Conservation (phyloP, 2,113 vertebrate genomes). For the Sinocyclocheilus anshuiensis region DNA sequence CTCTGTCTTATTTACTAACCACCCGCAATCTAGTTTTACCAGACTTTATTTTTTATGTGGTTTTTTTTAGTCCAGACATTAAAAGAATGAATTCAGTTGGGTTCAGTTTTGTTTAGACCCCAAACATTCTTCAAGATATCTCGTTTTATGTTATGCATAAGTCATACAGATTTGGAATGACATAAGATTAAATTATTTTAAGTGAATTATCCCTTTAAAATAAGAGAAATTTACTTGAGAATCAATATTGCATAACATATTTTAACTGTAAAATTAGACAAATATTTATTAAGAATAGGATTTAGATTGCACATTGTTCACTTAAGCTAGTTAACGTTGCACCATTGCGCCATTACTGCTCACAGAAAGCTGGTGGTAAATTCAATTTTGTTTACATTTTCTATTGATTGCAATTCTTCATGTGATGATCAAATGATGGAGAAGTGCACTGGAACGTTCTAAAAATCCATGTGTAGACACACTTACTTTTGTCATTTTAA, state of each 20-base stretch:
- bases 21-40: background rate
- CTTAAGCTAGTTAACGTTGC: background rate
- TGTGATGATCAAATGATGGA: background rate
- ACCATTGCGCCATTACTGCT: background rate
- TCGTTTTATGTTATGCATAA: background rate
- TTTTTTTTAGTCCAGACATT: background rate
- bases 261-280: background rate
- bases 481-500: background rate
- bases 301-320: background rate
- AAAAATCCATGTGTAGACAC: background rate
- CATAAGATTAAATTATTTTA: background rate
- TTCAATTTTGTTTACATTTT: background rate
- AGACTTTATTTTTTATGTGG: background rate
- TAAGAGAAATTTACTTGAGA: background rate
- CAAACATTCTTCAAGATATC: background rate
- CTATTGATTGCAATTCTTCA: background rate
- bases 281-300: background rate
- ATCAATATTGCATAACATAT: background rate
- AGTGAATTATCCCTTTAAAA: background rate
- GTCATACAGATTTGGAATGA: background rate
- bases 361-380: background rate
- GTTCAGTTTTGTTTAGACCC: background rate
- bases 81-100: background rate
- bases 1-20: background rate
- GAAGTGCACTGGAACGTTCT: background rate